A percentile compares a stretch with the other conserved stretches of the same genome.
Conservation (phyloP, 2,113 vertebrate species). For the Phocoena sinus region DNA sequence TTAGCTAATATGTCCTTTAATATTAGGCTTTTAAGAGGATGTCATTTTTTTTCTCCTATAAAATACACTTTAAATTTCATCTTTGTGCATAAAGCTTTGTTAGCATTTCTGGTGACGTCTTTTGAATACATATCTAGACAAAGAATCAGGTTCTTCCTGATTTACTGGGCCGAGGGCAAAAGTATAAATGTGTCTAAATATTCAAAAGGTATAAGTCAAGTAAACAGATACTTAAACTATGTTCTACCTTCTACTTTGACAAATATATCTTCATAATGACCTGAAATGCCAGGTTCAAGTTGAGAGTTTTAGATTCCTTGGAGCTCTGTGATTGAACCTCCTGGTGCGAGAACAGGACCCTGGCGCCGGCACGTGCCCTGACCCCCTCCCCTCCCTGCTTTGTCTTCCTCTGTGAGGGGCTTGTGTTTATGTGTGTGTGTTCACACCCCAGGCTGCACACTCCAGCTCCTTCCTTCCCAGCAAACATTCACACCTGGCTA, state of each 20-base stretch:
- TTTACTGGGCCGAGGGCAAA: not conserved
- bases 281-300: not conserved
- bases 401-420: not conserved
- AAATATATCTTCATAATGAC: not conserved
- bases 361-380: rapidly evolving
- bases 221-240: not conserved
- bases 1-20: not conserved
- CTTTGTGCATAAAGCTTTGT: not conserved
- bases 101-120: not conserved
- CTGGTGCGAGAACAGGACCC: no score
- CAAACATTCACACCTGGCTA: not conserved
- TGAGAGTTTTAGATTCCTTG: not conserved
- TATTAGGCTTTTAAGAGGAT: not conserved
- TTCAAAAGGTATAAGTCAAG: not conserved
- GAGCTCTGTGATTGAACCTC: not conserved
- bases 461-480: not conserved
- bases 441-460: no score
- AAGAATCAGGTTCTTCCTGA: not conserved
- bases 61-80: not conserved
- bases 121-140: not conserved
- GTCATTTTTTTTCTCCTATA: not conserved
- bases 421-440: not conserved
- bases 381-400: no score
- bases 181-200: not conserved
- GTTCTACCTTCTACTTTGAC: not conserved